A percentile compares a stretch with the other conserved stretches of the same genome.
Conservation (phyloP, 2,113 vertebrate species). For the Catharus fuscescens region DNA sequence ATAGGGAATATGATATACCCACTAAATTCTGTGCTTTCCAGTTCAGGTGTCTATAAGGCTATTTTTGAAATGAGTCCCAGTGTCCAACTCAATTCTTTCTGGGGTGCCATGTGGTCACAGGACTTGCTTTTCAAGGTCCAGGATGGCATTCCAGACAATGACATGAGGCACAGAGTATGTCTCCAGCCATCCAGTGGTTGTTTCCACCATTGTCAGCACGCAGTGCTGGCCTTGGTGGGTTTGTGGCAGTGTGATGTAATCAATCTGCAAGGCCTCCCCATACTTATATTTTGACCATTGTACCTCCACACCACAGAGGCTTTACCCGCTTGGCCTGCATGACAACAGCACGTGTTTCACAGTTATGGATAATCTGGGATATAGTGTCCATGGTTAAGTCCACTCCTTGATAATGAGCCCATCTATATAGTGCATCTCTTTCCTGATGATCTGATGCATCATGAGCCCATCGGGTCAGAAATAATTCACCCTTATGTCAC, state of each 20-base stretch:
- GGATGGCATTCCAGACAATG: background rate
- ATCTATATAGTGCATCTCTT: background rate
- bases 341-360: background rate
- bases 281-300: background rate
- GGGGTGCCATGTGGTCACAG: background rate
- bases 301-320: background rate
- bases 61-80: background rate
- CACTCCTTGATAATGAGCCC: background rate
- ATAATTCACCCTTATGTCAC: background rate
- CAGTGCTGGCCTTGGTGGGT: background rate
- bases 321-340: background rate
- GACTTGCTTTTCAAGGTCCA: background rate
- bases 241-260: background rate
- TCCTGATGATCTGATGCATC: background rate
- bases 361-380: no score
- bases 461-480: background rate
- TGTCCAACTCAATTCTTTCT: background rate
- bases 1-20: background rate
- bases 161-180: background rate
- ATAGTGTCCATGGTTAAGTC: no score
- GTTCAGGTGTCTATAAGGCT: background rate
- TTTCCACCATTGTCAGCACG: background rate
- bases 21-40: background rate
- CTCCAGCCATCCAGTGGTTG: background rate
- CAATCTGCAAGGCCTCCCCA: background rate